Conservation (phyloP, 2,888 invertebrate species). For the Chrysina gloriosa region DNA sequence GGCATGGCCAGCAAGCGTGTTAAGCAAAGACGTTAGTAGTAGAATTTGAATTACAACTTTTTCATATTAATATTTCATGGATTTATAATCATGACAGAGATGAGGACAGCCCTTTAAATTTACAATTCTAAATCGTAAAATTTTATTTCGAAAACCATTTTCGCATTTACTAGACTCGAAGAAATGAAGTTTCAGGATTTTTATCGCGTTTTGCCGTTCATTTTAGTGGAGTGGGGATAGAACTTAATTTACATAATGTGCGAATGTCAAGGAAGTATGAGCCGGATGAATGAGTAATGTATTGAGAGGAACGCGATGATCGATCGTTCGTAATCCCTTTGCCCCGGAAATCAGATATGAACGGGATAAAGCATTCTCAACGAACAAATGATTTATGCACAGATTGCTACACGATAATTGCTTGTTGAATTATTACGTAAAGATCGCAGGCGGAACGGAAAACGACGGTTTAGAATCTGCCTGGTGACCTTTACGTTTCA, state of each 20-base stretch:
- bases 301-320: slow-evolving; percentile 33
- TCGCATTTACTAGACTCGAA: too few relatives aligned
- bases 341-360: slow-evolving; percentile 42
- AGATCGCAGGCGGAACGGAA: slow-evolving; percentile 33
- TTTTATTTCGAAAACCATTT: too few relatives aligned
- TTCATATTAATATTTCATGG: too few relatives aligned
- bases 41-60: too few relatives aligned
- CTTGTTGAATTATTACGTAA: slow-evolving; percentile 43
- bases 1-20: too few relatives aligned
- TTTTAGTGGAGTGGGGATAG: background rate
- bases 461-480: slow-evolving; percentile 32
- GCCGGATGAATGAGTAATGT: slow-evolving; percentile 33
- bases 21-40: too few relatives aligned
- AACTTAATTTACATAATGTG: slow-evolving; percentile 31
- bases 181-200: too few relatives aligned
- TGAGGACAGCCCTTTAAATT: too few relatives aligned
- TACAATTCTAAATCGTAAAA: too few relatives aligned
- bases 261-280: slow-evolving; percentile 28
- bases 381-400: slow-evolving; percentile 45
- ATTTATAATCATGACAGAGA: too few relatives aligned
- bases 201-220: background rate
- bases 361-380: slow-evolving; percentile 40
- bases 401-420: slow-evolving; percentile 45
- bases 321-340: slow-evolving; percentile 39
- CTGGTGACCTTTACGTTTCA: slow-evolving; percentile 37